A percentile compares a stretch with the other conserved stretches of the same genome.
phyloP scores from a whole-genome alignment of 2,888 invertebrate species.

The Ditylenchus weischeri region DNA sequence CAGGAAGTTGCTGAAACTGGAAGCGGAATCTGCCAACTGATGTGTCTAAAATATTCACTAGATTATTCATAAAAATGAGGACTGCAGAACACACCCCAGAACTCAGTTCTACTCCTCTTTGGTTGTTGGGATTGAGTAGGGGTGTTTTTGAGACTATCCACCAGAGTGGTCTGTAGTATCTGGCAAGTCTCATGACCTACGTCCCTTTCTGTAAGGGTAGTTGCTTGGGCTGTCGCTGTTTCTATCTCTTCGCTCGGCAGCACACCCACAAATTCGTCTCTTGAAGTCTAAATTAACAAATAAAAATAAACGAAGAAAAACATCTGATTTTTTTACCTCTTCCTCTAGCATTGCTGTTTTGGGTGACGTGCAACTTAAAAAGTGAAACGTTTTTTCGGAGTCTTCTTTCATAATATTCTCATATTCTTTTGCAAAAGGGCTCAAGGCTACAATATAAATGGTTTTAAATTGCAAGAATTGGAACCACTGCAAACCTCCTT shows the following conservation, averaged over 20 bases:
- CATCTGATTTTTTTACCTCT: not conserved
- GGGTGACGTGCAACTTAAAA: slow-evolving; percentile 25
- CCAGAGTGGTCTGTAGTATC: slow-evolving; percentile 74
- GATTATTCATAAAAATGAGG: too few relatives aligned
- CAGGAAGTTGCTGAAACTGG: slow-evolving; percentile 80
- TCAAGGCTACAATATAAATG: not conserved
- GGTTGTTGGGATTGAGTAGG: slow-evolving; percentile 11
- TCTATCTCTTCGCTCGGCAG: slow-evolving; percentile 71
- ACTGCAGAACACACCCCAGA: slow-evolving; percentile 71
- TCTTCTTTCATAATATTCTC: not conserved
- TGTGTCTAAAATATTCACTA: slow-evolving; percentile 64
- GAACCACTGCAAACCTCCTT: not conserved
- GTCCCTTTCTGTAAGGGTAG: slow-evolving; percentile 83
- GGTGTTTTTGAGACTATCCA: slow-evolving; percentile 65
- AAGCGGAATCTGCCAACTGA: slow-evolving; percentile 88
- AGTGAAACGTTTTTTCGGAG: slow-evolving; percentile 9
- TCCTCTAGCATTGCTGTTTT: slow-evolving; percentile 22
- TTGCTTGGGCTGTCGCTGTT: slow-evolving; percentile 78
- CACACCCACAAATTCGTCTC: slow-evolving; percentile 78
- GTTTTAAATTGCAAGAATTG: not conserved
- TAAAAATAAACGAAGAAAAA: too few relatives aligned
- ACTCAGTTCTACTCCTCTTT: slow-evolving; percentile 57
- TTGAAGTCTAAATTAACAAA: slow-evolving; percentile 3
- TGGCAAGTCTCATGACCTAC: slow-evolving; percentile 72
- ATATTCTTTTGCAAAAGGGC: too few relatives aligned